phyloP scores from a whole-genome alignment of 2,888 invertebrate species.

The Drosophila sordidula region DNA sequence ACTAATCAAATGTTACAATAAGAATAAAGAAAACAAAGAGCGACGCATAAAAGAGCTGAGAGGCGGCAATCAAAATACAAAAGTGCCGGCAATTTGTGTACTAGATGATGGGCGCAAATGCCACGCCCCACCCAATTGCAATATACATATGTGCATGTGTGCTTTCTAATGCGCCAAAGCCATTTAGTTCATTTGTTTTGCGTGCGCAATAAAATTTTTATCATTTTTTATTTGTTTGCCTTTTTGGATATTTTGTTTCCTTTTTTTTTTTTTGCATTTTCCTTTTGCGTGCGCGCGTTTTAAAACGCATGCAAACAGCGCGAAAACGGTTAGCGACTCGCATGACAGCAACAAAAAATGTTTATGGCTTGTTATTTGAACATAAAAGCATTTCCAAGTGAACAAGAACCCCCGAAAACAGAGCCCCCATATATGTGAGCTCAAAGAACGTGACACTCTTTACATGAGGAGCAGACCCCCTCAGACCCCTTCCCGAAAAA shows the following conservation, averaged over 20 bases:
- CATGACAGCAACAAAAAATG: conserved; percentile 54
- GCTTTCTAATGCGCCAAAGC: conserved; percentile 66
- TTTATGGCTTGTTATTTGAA: conserved; percentile 80
- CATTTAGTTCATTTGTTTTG: conserved; percentile 80
- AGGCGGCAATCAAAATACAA: conserved; percentile 69
- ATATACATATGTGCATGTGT: conserved; percentile 3
- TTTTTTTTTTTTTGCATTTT: conserved; percentile 26
- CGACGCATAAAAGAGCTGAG: conserved; percentile 46
- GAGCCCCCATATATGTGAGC: conserved; percentile 12
- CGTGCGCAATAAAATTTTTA: conserved; percentile 79
- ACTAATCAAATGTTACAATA: conserved; percentile 72
- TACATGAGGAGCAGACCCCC: conserved; percentile 26
- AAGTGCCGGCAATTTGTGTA: conserved; percentile 70
- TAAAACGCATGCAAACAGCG: conserved; percentile 72
- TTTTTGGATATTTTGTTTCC: conserved; percentile 29
- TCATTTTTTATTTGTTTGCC: conserved; percentile 75
- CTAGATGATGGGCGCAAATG: conserved; percentile 45
- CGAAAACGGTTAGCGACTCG: conserved; percentile 52
- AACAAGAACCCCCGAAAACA: neutral
- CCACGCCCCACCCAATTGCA: conserved; percentile 44
- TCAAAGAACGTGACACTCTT: conserved; percentile 72
- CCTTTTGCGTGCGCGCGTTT: conserved; percentile 39
- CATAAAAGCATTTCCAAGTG: conserved; percentile 71
- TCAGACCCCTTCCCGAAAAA: neutral
- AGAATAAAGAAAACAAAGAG: conserved; percentile 46